Evolutionary conservation across 2,888 invertebrate species (phyloP).

Genomic region (Nebria salina): DNA sequence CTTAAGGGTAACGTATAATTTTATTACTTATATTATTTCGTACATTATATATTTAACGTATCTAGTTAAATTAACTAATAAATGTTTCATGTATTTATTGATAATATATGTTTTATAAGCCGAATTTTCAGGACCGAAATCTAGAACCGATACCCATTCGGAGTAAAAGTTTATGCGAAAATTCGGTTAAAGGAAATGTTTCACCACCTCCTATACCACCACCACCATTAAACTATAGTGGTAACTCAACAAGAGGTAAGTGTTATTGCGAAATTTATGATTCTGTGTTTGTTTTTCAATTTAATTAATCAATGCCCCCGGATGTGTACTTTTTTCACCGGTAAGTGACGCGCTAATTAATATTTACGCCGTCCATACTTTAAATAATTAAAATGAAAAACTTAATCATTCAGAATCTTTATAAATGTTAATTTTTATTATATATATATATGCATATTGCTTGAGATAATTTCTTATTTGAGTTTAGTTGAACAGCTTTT

Average conservation of each 20-base stretch:
- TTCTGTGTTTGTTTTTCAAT: neutral
- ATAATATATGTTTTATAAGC: slow-evolving; percentile 6
- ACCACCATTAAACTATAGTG: slow-evolving; percentile 69
- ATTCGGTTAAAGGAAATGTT: slow-evolving; percentile 61
- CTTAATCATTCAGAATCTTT: neutral
- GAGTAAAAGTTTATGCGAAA: slow-evolving; percentile 58
- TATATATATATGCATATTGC: neutral
- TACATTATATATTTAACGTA: slow-evolving; percentile 10
- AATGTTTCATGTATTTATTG: slow-evolving; percentile 4
- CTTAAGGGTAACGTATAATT: slow-evolving; percentile 11
- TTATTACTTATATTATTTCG: slow-evolving; percentile 15
- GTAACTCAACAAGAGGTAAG: slow-evolving; percentile 30
- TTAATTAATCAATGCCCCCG: neutral
- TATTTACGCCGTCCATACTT: neutral
- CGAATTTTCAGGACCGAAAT: slow-evolving; percentile 53
- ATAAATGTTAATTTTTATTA: neutral
- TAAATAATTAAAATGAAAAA: neutral
- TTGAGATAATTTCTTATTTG: neutral
- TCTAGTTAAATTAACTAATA: slow-evolving; percentile 11
- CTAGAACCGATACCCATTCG: slow-evolving; percentile 53
- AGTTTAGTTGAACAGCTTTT: slow-evolving; percentile 25
- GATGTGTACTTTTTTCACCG: neutral
- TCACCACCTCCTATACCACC: slow-evolving; percentile 76
- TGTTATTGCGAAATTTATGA: no score
- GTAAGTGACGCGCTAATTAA: neutral